Percentiles rank a stretch among this genome's conserved stretches.
Conservation (phyloP, 2,113 vertebrate genomes). For the Acanthisitta chloris region DNA sequence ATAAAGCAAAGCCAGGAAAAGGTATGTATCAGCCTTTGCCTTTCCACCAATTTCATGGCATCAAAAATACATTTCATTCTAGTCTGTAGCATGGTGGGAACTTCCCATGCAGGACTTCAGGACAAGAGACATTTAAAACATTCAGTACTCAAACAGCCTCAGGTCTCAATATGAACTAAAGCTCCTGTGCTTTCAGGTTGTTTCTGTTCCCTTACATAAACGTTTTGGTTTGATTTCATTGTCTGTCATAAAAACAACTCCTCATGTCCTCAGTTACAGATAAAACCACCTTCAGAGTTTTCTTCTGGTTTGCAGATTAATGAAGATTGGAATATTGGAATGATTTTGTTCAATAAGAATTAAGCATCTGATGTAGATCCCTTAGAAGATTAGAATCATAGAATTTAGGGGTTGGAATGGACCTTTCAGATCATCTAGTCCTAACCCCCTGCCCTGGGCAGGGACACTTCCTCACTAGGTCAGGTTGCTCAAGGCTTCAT, state of each 20-base stretch:
- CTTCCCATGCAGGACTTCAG: background rate
- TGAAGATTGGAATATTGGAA: background rate
- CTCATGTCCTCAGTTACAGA: background rate
- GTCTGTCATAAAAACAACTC: background rate
- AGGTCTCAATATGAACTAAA: background rate
- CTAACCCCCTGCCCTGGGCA: background rate
- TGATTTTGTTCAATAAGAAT: background rate
- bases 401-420: background rate
- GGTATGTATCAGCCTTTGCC: background rate
- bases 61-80: background rate
- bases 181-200: background rate
- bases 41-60: background rate
- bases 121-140: background rate
- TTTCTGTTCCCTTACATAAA: background rate
- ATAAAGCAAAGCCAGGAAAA: background rate
- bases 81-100: background rate
- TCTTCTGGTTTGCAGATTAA: background rate
- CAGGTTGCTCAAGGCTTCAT: background rate
- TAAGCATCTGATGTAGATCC: background rate
- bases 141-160: background rate
- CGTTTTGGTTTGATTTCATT: background rate
- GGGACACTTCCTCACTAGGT: background rate
- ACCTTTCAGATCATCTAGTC: background rate
- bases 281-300: background rate
- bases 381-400: no score